Evolutionary conservation across 2,797 vertebrate genomes (phyloP).

Genomic region (Notamacropus eugenii): DNA sequence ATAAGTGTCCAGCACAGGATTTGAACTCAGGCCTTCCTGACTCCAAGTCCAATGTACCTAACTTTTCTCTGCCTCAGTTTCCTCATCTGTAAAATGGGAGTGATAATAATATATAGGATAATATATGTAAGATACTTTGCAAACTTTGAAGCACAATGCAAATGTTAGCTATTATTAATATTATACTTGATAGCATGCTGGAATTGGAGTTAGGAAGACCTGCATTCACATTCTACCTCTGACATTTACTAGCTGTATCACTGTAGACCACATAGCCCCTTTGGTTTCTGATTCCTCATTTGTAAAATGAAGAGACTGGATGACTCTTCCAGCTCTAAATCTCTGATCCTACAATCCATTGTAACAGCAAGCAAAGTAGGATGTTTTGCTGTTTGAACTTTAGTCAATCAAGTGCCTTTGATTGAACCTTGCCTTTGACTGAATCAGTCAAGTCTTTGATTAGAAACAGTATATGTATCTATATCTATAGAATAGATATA

Average conservation of each 20-base stretch:
- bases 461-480: no score
- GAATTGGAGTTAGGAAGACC: background rate
- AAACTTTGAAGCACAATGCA: background rate
- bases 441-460: no score
- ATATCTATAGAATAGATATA: no score
- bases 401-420: no score
- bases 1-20: background rate
- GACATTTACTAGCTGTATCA: background rate
- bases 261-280: background rate
- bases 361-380: no score
- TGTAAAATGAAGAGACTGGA: background rate
- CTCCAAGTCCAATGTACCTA: background rate
- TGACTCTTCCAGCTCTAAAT: background rate
- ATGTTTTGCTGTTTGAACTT: no score
- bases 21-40: background rate
- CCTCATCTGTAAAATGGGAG: background rate
- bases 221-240: background rate
- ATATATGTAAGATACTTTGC: background rate
- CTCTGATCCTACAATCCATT: background rate
- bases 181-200: background rate
- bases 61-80: background rate
- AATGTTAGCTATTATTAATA: background rate
- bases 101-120: background rate
- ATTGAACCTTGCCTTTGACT: no score
- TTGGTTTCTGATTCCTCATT: background rate